Base-by-base conservation (phyloP, 2,797 vertebrate species). In the Prionace glauca region DNA sequence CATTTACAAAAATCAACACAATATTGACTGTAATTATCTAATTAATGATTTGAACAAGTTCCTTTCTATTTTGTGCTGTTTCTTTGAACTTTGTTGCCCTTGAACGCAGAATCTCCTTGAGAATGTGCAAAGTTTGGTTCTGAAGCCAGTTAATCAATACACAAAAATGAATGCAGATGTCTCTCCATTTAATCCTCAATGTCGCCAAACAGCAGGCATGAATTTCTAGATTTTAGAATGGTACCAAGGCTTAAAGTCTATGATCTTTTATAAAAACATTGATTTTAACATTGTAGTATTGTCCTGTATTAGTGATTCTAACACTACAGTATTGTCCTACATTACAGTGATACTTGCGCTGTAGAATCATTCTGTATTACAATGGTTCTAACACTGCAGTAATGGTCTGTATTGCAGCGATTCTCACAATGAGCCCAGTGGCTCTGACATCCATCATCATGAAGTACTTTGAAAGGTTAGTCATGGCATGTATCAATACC, bases 121-220 rank as follows among this genome's bases (percentile, higher is more conserved):
- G 93, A 50, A 56, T 20, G 29, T 77, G 93, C 18, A 41, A 67
- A 67, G 5, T 92, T 92, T n/a, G 36, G n/a, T 41, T 20, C 7
- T 74, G 20, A 95, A 74, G 36, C 69, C 69, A 74, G 7, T 8
- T 95, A 20, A 95, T 74, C 71, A 95, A 77, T 95, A 50, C 14
- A 95, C 56, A 22, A 50, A 95, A 95, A 95, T 5, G 7, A 77
- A 77, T 77, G 93, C 24, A 95, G 50, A 77, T 95, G 71, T 95
- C 71, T 56, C 71, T 56, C 24, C 2, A 74, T 74, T 77, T 74
- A 72, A 77, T 72, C 71, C 45, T 50, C 72, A 3, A 95, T 74
- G 11, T 74, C 74, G 56, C 45, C 69, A 77, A 95, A 77, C 93
- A 50, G 60, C 32, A 92, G 60, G 36, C 32, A 92, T 65, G 67